These are phyloP conservation scores for Leptoclinus maculatus DNA, from an alignment of 2,797 vertebrate species.

Conservation along the genomic window DNA sequence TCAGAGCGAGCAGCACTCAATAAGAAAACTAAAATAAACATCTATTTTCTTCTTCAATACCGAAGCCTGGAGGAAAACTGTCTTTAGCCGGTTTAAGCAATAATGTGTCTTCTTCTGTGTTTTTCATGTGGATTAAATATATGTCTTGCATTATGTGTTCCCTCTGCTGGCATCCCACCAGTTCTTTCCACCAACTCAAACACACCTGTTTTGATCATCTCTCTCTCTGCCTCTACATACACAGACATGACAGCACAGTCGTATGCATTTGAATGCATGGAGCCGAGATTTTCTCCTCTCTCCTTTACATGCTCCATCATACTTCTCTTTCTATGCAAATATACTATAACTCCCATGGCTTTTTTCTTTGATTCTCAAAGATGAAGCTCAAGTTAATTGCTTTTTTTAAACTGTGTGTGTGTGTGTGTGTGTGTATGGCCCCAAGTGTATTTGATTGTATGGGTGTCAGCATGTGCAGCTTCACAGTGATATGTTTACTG, in stretches of 20 bases:
- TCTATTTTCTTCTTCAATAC: slow-evolving; percentile 4
- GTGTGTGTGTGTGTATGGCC: slow-evolving; percentile 32
- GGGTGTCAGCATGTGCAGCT: slow-evolving; percentile 26
- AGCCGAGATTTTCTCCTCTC: slow-evolving; percentile 10
- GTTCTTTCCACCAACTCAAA: slow-evolving; percentile 24
- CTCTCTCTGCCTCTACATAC: slow-evolving; percentile 9
- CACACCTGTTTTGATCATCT: slow-evolving; percentile 47
- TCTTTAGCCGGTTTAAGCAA: slow-evolving; percentile 28
- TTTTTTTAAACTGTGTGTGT: slow-evolving; percentile 55
- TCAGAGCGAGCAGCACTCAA: background rate
- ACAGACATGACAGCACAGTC: slow-evolving; percentile 3
- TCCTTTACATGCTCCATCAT: slow-evolving; percentile 21
- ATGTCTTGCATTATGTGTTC: slow-evolving; percentile 38
- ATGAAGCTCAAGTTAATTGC: slow-evolving; percentile 66
- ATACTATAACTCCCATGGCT: slow-evolving; percentile 46
- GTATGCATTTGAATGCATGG: slow-evolving; percentile 1
- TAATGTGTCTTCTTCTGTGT: slow-evolving; percentile 46
- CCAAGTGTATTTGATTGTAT: slow-evolving; percentile 43
- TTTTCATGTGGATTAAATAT: slow-evolving; percentile 48
- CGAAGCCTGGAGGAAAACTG: slow-evolving; percentile 20
- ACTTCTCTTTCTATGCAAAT: slow-evolving; percentile 29
- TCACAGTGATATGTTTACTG: slow-evolving; percentile 32
- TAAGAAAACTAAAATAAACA: background rate
- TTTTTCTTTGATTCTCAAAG: slow-evolving; percentile 37
- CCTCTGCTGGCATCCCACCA: slow-evolving; percentile 34